Conservation (phyloP, 2,888 invertebrate genomes). For the Spodoptera picta region DNA sequence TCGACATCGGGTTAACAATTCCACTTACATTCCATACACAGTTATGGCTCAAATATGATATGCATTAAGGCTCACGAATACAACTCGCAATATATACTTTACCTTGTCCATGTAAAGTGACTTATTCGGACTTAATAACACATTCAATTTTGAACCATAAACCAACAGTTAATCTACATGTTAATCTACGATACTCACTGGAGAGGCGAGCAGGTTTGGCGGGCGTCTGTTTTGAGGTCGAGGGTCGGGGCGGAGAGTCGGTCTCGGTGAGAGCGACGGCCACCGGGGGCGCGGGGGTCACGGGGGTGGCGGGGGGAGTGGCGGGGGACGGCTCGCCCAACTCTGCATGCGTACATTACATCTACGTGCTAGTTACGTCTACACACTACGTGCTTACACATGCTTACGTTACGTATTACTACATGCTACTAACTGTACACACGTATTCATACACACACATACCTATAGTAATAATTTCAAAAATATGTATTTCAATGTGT, state of each 20-base stretch:
- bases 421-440: slow-evolving; percentile 57
- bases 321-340: slow-evolving; percentile 64
- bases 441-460: neutral
- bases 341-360: slow-evolving; percentile 84
- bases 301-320: slow-evolving; percentile 52
- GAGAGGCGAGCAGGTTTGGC: slow-evolving; percentile 84
- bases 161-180: slow-evolving; percentile 23
- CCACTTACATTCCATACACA: slow-evolving; percentile 31
- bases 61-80: too few species aligned
- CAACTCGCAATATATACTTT: too few species aligned
- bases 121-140: too few species aligned
- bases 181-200: slow-evolving; percentile 78
- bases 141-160: slow-evolving; percentile 56
- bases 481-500: neutral
- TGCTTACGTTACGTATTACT: slow-evolving; percentile 62
- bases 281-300: slow-evolving; percentile 43
- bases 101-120: too few species aligned
- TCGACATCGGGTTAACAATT: slow-evolving; percentile 46
- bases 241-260: slow-evolving; percentile 63
- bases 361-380: slow-evolving; percentile 85
- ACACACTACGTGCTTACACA: slow-evolving; percentile 76
- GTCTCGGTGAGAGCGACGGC: slow-evolving; percentile 52
- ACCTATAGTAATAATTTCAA: neutral
- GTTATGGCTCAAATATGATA: slow-evolving; percentile 53
- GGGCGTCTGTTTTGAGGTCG: slow-evolving; percentile 80